Evolutionary conservation across 2,113 vertebrate genomes (phyloP).

Genomic region (Sterna hirundo): DNA sequence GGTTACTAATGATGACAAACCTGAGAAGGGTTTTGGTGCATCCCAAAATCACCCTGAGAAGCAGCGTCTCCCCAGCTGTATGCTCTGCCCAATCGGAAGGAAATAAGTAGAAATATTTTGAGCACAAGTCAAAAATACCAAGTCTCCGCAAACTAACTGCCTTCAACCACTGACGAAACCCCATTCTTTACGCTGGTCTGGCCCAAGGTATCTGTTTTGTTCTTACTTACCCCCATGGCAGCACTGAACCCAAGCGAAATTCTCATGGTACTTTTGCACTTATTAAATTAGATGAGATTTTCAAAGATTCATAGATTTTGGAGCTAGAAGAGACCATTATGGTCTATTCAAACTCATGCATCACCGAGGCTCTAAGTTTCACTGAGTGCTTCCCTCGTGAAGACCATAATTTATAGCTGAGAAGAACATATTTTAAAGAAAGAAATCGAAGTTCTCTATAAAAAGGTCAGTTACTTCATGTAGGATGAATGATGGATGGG

Average conservation of each 20-base stretch:
- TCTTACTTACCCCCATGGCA: not conserved
- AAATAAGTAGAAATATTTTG: not conserved
- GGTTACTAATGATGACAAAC: not conserved
- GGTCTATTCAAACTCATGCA: not conserved
- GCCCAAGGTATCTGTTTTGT: not conserved
- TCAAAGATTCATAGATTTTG: not conserved
- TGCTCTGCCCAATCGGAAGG: not conserved
- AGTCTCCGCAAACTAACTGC: not conserved
- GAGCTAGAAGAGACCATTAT: not conserved
- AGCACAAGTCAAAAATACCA: not conserved
- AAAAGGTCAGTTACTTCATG: not conserved
- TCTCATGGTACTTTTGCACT: not conserved
- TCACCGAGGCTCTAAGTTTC: not conserved
- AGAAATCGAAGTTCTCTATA: not conserved
- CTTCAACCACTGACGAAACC: not conserved
- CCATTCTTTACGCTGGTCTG: fast-evolving
- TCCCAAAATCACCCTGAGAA: not conserved
- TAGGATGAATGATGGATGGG: not conserved
- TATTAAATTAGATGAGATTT: not conserved
- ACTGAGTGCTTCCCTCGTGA: not conserved
- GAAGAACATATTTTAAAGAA: not conserved
- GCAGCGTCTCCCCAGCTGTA: not conserved
- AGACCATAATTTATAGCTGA: not conserved
- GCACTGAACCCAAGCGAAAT: not conserved
- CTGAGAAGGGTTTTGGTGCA: not conserved